Evolutionary conservation across 2,113 vertebrate genomes (phyloP), one percentile per base, ranked within the genome.

Genomic region (Gopherus flavomarginatus): DNA sequence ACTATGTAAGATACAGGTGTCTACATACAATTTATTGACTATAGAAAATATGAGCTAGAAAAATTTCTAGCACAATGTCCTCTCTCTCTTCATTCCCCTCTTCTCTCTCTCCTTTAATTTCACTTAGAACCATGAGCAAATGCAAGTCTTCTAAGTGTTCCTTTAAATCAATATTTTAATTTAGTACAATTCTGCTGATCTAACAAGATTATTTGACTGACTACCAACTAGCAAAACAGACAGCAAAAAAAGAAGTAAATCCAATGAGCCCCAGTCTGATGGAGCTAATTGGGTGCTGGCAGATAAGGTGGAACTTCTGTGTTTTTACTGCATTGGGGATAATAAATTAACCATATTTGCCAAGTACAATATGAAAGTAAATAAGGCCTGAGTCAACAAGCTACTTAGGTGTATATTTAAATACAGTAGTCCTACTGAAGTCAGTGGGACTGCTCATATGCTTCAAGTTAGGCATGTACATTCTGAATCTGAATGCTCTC

Each of bases 261-360:
- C 91, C n/a, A 83, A 83, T 42, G 1, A 65, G 6, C 62, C 2
- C 8, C 0, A 62, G 4, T 31, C 89, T 86, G 53, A 83, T 83
- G 4, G 6, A 0, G 0, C 1, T 96, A 75, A 86, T 44, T 44
- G 42, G 35, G 16, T 54, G 1, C 3, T 72, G 88, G 27, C 1
- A 72, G 35, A 44, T 49, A 62, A 92, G 4, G 3, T 5, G 50
- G 27, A 2, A n/a, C 8, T 59, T 86, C 84, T 77, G 0, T 0
- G 2, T 90, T 92, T 89, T 24, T 83, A 5, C 4, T 75, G 5
- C 29, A 65, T 13, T 65, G 59, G 31, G 29, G 31, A 65, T 65
- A 65, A 35, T 65, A 35, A 59, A 59, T 59, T 59, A 57, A 62
- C 12, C 29, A 62, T 14, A 35, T 65, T 31, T 65, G 59, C 14